Conservation (phyloP, 2,888 invertebrate genomes). For the Eupithecia exiguata region DNA sequence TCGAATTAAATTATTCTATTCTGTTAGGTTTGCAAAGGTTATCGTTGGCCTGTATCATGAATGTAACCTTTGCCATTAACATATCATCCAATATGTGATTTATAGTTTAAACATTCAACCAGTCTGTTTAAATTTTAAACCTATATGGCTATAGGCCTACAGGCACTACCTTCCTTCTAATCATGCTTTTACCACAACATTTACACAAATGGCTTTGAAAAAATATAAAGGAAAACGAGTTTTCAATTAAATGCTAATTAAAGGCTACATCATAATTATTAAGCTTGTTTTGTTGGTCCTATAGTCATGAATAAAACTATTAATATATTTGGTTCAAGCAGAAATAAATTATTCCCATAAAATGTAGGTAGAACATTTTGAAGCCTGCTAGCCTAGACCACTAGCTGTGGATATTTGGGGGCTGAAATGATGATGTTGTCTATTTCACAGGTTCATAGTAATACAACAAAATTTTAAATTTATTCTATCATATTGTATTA, state of each 20-base stretch:
- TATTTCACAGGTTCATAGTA: neutral
- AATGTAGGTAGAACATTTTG: neutral
- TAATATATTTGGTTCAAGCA: neutral
- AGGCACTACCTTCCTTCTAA: neutral
- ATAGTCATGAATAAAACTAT: neutral
- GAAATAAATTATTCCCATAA: neutral
- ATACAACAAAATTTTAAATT: neutral
- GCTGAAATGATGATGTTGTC: neutral
- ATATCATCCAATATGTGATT: constrained; percentile 23
- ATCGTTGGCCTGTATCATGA: constrained; percentile 35
- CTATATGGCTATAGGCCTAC: neutral
- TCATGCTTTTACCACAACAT: neutral
- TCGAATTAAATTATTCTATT: constrained; percentile 21
- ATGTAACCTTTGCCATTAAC: constrained; percentile 33
- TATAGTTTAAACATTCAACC: neutral
- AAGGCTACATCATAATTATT: neutral
- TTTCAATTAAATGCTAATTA: neutral
- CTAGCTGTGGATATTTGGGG: neutral
- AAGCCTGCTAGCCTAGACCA: neutral
- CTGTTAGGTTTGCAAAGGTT: constrained; percentile 42
- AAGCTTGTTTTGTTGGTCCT: neutral
- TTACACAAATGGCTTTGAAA: neutral
- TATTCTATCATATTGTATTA: too few relatives aligned
- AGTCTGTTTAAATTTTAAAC: neutral
- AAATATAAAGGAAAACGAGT: neutral